These are phyloP conservation scores for Oscheius onirici DNA, from an alignment of 2,888 invertebrate genomes.

Conservation along the genomic window DNA sequence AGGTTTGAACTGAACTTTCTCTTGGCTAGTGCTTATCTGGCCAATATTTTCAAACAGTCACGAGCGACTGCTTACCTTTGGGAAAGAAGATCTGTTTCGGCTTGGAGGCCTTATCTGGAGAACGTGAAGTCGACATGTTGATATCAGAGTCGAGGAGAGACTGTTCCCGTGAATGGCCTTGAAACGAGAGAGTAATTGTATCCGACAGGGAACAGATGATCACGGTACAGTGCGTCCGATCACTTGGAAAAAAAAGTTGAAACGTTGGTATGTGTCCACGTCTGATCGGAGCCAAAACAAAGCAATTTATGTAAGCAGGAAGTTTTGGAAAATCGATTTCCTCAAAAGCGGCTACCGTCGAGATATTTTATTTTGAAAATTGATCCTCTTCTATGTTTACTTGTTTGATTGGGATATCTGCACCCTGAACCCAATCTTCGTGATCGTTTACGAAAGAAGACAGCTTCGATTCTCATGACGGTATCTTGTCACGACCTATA, in stretches of 20 bases:
- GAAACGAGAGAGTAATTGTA: not conserved
- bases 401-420: too few relatives aligned
- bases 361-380: too few relatives aligned
- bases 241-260: not conserved
- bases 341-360: too few relatives aligned
- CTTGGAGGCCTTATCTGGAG: constrained; percentile 4
- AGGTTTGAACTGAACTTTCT: too few relatives aligned
- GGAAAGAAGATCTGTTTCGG: constrained; percentile 25
- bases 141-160: not conserved
- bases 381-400: too few relatives aligned
- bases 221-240: not conserved
- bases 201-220: constrained; percentile 7
- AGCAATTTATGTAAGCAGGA: too few relatives aligned
- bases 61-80: constrained; percentile 14
- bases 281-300: too few relatives aligned
- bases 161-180: constrained; percentile 3
- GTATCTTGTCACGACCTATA: not conserved
- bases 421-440: too few relatives aligned
- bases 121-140: not conserved
- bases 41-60: not conserved
- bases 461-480: too few relatives aligned
- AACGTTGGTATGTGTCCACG: not conserved
- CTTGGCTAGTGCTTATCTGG: too few relatives aligned
- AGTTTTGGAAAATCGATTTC: too few relatives aligned
- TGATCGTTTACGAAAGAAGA: too few relatives aligned